A percentile compares a stretch with the other conserved stretches of the same genome.
Evolutionary conservation across 64 coral and sea anemone species (phyloP).

Genomic region (Exaiptasia diaphana): DNA sequence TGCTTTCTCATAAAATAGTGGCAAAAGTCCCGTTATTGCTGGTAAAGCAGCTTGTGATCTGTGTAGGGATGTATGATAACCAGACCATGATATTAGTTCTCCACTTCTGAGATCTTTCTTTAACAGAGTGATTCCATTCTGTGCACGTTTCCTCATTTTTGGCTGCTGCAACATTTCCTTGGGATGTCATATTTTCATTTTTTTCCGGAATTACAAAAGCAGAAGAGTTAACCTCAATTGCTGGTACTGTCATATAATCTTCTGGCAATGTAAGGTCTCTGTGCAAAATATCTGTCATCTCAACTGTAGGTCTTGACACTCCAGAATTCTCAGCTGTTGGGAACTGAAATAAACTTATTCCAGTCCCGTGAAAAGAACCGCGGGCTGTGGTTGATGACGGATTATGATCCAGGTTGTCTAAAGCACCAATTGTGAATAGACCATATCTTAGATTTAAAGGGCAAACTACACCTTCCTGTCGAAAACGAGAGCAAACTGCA

Average conservation of each 20-base stretch:
- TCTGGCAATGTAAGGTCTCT: not conserved
- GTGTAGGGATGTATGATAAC: conserved; percentile 10
- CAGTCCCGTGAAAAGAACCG: not conserved
- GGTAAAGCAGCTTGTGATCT: not conserved
- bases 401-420: conserved; percentile 19
- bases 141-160: not conserved
- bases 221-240: not conserved
- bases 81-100: not conserved
- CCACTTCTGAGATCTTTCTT: not conserved
- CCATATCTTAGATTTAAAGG: not conserved
- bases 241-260: not conserved
- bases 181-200: not conserved
- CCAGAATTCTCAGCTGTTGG: not conserved
- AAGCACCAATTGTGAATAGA: not conserved
- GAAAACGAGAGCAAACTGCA: not conserved
- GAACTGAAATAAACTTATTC: not conserved
- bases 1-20: conserved; percentile 39
- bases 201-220: not conserved
- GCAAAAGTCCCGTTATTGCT: conserved; percentile 25
- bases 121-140: conserved; percentile 1
- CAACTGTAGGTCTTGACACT: not conserved
- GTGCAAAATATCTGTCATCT: not conserved
- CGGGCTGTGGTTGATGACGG: conserved; percentile 22
- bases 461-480: not conserved
- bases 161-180: not conserved